These are phyloP conservation scores for Nasonia vitripennis DNA, from an alignment of 1,140 invertebrate genomes.

Conservation along the genomic window DNA sequence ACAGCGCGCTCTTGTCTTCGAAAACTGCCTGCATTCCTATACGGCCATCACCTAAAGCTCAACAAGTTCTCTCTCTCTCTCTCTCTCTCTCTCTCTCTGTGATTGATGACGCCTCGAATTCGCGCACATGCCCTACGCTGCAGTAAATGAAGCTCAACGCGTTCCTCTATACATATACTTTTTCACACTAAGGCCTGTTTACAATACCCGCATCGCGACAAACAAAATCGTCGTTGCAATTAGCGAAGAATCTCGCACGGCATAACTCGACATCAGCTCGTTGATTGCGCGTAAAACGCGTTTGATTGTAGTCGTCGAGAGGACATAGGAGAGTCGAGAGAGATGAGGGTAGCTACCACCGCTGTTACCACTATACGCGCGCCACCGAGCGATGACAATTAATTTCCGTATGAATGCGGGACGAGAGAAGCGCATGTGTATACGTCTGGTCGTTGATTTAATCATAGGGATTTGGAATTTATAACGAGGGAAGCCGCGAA, in stretches of 20 bases:
- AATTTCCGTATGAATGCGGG: conserved; percentile 12
- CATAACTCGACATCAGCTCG: background rate
- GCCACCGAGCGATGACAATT: background rate
- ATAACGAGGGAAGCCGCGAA: no score
- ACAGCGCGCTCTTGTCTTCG: background rate
- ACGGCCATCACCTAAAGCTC: background rate
- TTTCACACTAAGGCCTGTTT: no score
- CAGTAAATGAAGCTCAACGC: background rate
- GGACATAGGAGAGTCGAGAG: no score
- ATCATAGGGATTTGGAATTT: no score
- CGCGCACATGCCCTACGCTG: background rate
- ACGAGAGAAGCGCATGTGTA: background rate
- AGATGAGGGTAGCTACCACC: background rate
- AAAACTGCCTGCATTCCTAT: background rate
- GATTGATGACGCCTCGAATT: conserved; percentile 31
- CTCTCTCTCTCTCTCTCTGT: background rate
- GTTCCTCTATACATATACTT: no score
- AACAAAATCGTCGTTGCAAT: background rate
- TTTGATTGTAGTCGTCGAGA: background rate
- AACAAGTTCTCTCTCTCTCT: background rate
- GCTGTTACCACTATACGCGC: no score
- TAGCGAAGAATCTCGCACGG: background rate
- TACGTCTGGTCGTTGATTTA: background rate
- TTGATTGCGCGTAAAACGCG: conserved; percentile 35
- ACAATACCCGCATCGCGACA: no score